Percentiles rank a stretch among this genome's conserved stretches.
Conservation (phyloP, 2,888 invertebrate genomes). For the Cerceris rybyensis region DNA sequence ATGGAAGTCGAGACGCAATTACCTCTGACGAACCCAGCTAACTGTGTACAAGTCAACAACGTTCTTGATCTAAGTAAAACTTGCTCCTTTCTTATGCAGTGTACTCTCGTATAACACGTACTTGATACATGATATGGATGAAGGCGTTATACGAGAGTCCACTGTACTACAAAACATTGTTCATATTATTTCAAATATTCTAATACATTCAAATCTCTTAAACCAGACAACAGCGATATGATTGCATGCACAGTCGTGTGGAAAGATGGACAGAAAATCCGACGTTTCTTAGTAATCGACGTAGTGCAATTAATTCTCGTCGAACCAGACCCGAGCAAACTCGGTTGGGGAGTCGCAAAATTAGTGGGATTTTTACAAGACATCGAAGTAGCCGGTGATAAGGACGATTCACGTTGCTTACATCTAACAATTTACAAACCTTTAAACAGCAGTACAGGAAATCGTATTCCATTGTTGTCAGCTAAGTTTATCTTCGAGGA, state of each 20-base stretch:
- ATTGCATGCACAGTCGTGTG: constrained; percentile 97
- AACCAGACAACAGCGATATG: constrained; percentile 96
- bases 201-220: constrained; percentile 8
- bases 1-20: constrained; percentile 93
- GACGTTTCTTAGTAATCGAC: constrained; percentile 98
- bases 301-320: constrained; percentile 97
- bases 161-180: no score
- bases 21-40: constrained; percentile 93
- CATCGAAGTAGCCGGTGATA: constrained; percentile 96
- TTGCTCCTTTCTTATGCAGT: constrained; percentile 54
- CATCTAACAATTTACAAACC: constrained; percentile 96
- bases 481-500: constrained; percentile 99
- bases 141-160: no score
- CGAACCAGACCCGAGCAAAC: constrained; percentile 95
- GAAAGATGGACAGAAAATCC: constrained; percentile 94
- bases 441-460: constrained; percentile 85
- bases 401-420: constrained; percentile 97
- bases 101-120: neutral
- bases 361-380: constrained; percentile 98
- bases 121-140: no score
- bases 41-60: constrained; percentile 95
- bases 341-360: constrained; percentile 99
- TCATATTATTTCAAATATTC: no score
- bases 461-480: constrained; percentile 90
- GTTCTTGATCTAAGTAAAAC: constrained; percentile 95